Percentiles rank a stretch among this genome's conserved stretches.
Conservation (phyloP, 2,888 invertebrate species). For the Neocrepidodera transversa region DNA sequence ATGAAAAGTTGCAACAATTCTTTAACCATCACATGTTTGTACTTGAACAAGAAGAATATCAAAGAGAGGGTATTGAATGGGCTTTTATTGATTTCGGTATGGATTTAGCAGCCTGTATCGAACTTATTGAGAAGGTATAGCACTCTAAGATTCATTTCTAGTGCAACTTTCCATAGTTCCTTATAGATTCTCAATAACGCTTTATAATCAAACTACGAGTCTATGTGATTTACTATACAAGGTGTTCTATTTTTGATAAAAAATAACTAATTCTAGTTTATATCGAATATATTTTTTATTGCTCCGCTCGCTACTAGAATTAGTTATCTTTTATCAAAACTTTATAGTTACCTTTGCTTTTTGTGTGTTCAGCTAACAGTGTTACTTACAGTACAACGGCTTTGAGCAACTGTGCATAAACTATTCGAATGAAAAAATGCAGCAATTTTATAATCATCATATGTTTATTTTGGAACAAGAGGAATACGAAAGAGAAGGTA, state of each 20-base stretch:
- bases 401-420: slow-evolving; percentile 97
- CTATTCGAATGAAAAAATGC: slow-evolving; percentile 94
- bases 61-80: slow-evolving; percentile 90
- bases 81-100: slow-evolving; percentile 93
- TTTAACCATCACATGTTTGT: slow-evolving; percentile 96
- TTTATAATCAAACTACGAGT: too few relatives aligned
- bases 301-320: too few relatives aligned
- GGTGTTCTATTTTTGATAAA: too few relatives aligned
- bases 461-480: slow-evolving; percentile 97
- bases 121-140: slow-evolving; percentile 77
- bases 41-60: slow-evolving; percentile 92
- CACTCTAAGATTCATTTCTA: neutral
- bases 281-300: too few relatives aligned
- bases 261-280: too few relatives aligned
- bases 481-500: slow-evolving; percentile 91
- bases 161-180: too few relatives aligned
- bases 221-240: too few relatives aligned
- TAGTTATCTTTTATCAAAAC: too few relatives aligned
- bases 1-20: slow-evolving; percentile 93
- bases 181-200: too few relatives aligned
- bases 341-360: neutral
- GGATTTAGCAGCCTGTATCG: slow-evolving; percentile 86
- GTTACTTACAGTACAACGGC: slow-evolving; percentile 78
- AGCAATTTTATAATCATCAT: slow-evolving; percentile 96
- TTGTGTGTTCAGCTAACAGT: slow-evolving; percentile 40